Base-by-base conservation (phyloP, 2,888 invertebrate genomes). In the Drosophila greeni region DNA sequence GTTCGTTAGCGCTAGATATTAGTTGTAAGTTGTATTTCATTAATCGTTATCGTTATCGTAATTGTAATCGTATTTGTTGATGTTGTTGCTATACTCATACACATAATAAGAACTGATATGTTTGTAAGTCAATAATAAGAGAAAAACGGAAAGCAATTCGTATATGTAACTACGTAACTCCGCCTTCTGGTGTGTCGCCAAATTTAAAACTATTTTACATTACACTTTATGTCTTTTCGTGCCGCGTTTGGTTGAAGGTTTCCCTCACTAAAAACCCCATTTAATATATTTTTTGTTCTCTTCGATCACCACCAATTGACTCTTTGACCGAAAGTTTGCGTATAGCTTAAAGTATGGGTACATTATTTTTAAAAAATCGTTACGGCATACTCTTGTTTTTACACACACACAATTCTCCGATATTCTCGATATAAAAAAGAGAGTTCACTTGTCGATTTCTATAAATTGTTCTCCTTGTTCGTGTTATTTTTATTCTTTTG, bases 91-190 rank as follows among this genome's bases (percentile, higher is more conserved):
- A 62, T 75, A 71, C 71, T 70, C 75, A 74, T 82, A 79, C 72
- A 66, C 71, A 78, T 82, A 84, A 82, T 71, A 72, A 82, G 84
- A 82, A 82, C 83, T 84, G 85, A 84, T 84, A 81, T 84, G 84
- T 84, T 78, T 79, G 79, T 73, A 85, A 84, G 84, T 85, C 76
- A 84, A 82, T 79, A 70, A 73, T 61, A 82, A 74, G 64, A 73
- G 69, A 66, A 64, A 52, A 56, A 57, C 66, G 66, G 70, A 77
- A 81, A 81, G 70, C 78, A 77, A 73, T 59, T 82, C 80, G 66
- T 82, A 72, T 76, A 69, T 76, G 66, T 72, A 72, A 66, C 65
- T 80, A 76, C 59, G 67, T 66, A 82, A 80, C 64, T 60, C 51
- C 60, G 55, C 40, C 62, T 43, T 65, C 64, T 61, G 55, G 57